Evolutionary conservation across 2,888 invertebrate species (phyloP), one percentile per base, ranked within the genome.

Genomic region (Cylloceria caligata): DNA sequence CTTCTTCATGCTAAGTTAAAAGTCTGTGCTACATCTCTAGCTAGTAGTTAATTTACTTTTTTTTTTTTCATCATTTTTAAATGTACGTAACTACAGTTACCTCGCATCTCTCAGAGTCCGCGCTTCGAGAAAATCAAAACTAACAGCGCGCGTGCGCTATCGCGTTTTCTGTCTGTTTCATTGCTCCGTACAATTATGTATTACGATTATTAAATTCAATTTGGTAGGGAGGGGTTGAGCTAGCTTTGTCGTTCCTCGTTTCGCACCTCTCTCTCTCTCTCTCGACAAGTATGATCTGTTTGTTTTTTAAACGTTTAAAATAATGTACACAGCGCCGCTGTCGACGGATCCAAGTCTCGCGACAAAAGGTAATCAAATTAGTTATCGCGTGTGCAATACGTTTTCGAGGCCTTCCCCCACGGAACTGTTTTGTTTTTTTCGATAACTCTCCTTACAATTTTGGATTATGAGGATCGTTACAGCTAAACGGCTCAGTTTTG

Each of bases 11-110:
- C 76, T 77, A 77, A 69, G 76, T 77, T 79, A 75, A 79, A 79
- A 82, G 79, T 71, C 82, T 82, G 82, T 52, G 71, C 82, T 82
- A 82, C 82, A 62, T 75, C 71, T 75, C 79, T 82, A 82, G 79
- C 82, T 82, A 82, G 67, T 81, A 57, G 52, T 77, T 65, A 74
- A 57, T 67, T 82, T 75, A 81, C 55, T 78, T 65, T 49, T 69
- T 69, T 60, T 68, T 65, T 36, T 64, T 71, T 45, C n/a, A n/a
- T 57, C 49, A 7, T 69, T 64, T 55, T 52, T 68, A 45, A 57
- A 34, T 73, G 65, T 82, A 79, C 73, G 69, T 79, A 71, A 74
- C 79, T 79, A 79, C 73, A 67, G 62, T 79, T 71, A 74, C 64
- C 64, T 69, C 73, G 64, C 78, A 36, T 47, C 49, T 72, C 65